A percentile compares a stretch with the other conserved stretches of the same genome.
phyloP scores from a whole-genome alignment of 2,888 invertebrate genomes.

The Calliopum simillimum region DNA sequence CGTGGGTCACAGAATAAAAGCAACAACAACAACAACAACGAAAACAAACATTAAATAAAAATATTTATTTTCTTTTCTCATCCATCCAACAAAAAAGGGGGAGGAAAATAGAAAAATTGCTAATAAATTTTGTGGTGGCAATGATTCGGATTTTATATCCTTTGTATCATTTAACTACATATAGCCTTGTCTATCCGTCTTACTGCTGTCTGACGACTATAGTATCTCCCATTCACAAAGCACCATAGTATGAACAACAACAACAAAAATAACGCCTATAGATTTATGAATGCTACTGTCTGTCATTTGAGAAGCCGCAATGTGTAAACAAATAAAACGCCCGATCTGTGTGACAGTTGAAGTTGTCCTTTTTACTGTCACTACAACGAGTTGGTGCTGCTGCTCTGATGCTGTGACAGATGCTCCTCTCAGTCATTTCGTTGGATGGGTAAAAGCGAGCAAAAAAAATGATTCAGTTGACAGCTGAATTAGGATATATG shows the following conservation, averaged over 20 bases:
- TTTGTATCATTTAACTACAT: constrained; percentile 25
- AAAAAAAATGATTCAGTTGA: constrained; percentile 63
- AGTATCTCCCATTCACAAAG: constrained; percentile 55
- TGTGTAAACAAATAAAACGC: constrained; percentile 54
- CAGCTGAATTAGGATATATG: constrained; percentile 58
- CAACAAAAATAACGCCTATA: constrained; percentile 56
- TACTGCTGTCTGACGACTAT: neutral
- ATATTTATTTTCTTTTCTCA: neutral
- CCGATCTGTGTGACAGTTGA: constrained; percentile 12
- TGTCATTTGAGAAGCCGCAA: constrained; percentile 46
- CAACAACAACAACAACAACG: constrained; percentile 23
- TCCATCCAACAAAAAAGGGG: neutral
- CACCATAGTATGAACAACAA: too few species aligned
- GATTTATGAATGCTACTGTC: constrained; percentile 44
- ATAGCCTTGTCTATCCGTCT: constrained; percentile 43
- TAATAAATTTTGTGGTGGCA: constrained; percentile 56
- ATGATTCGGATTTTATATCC: constrained; percentile 56
- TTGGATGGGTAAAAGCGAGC: neutral
- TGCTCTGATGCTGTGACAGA: constrained; percentile 31
- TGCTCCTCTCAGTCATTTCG: constrained; percentile 16
- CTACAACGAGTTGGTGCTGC: neutral
- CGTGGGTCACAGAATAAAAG: constrained; percentile 21
- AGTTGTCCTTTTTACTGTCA: constrained; percentile 21
- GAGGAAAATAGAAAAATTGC: constrained; percentile 50
- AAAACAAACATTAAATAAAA: constrained; percentile 31